Evolutionary conservation across 2,113 vertebrate genomes (phyloP).

Genomic region (Chlorodrepanis virens): DNA sequence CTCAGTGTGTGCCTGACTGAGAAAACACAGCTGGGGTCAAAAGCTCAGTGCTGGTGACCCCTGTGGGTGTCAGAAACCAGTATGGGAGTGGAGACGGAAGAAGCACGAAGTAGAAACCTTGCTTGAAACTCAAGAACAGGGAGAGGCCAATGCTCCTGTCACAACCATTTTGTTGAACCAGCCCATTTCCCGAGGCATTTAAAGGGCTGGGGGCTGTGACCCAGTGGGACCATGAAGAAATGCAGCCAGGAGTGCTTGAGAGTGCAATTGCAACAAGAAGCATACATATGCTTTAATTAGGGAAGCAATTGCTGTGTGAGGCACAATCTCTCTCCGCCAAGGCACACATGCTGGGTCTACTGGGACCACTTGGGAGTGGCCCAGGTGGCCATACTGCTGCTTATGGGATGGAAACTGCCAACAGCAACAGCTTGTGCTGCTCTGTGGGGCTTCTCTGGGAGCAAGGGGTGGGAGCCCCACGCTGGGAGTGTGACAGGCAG

Average conservation of each 20-base stretch:
- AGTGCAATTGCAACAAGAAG: neutral
- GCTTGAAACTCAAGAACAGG: neutral
- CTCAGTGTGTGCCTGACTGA: neutral
- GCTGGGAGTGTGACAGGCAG: neutral
- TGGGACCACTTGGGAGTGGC: neutral
- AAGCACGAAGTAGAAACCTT: neutral
- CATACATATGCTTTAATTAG: neutral
- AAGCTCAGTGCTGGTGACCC: neutral
- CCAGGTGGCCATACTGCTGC: neutral
- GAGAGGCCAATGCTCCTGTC: neutral
- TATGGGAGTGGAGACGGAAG: neutral
- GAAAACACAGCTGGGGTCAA: neutral
- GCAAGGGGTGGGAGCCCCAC: fast-evolving
- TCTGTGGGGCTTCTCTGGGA: neutral
- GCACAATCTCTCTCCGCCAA: neutral
- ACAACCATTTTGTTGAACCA: neutral
- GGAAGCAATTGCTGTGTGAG: neutral
- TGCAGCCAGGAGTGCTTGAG: neutral
- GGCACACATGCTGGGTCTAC: neutral
- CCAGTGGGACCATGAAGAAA: neutral
- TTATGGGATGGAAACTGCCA: neutral
- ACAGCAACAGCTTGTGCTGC: neutral
- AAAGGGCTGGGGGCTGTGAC: neutral
- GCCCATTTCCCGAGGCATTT: fast-evolving
- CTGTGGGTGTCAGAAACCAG: neutral